Conservation (phyloP, 2,797 vertebrate genomes). For the Falco novaeseelandiae region DNA sequence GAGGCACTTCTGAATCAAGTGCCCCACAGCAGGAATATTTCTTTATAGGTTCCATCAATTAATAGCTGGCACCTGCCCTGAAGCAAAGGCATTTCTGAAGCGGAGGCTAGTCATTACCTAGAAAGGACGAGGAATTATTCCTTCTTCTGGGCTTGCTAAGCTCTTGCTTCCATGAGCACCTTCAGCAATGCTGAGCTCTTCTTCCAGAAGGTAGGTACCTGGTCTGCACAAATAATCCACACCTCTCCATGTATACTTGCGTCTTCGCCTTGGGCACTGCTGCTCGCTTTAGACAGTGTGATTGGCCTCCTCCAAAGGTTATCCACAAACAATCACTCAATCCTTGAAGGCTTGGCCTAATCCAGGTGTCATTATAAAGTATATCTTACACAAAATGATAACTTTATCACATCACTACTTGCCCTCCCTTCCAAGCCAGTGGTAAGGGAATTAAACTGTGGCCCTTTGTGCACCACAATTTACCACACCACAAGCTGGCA, state of each 20-base stretch:
- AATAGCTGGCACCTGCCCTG: background rate
- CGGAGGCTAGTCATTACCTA: background rate
- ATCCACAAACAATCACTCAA: background rate
- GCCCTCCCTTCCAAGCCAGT: background rate
- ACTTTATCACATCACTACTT: background rate
- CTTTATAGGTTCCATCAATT: background rate
- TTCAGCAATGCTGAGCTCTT: background rate
- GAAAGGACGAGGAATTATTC: background rate
- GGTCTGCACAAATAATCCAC: background rate
- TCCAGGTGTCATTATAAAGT: background rate
- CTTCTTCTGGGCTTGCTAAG: background rate
- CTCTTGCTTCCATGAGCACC: background rate
- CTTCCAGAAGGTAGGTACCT: background rate
- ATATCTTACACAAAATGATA: background rate
- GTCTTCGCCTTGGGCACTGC: background rate
- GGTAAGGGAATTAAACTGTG: background rate
- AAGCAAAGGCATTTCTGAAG: background rate
- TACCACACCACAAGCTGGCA: background rate
- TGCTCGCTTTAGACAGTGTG: background rate
- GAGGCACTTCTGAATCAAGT: background rate
- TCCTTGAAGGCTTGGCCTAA: background rate
- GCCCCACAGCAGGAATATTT: background rate
- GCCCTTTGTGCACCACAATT: background rate
- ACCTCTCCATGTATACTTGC: background rate
- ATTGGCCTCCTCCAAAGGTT: background rate